phyloP scores from a whole-genome alignment of 1,140 invertebrate genomes.

The Lordiphosa mommai region DNA sequence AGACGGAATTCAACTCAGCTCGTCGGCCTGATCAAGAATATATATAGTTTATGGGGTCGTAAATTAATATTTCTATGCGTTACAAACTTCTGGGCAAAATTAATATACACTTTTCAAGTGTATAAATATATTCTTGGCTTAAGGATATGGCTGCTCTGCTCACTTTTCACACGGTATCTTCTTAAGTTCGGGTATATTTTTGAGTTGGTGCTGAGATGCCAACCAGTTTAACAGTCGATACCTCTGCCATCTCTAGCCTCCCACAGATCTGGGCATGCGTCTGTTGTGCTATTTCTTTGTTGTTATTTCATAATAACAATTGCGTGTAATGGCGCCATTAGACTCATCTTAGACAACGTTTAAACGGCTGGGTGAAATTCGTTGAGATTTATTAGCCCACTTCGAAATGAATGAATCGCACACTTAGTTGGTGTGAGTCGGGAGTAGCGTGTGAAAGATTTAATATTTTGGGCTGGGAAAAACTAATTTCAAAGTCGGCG shows the following conservation, averaged over 20 bases:
- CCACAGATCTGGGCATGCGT: background rate
- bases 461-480: slow-evolving; percentile 16
- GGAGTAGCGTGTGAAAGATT: slow-evolving; percentile 35
- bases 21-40: too few relatives aligned
- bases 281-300: slow-evolving; percentile 9
- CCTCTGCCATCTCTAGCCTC: background rate
- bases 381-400: slow-evolving; percentile 12
- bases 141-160: too few relatives aligned
- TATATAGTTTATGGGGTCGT: too few relatives aligned
- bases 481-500: slow-evolving; percentile 6
- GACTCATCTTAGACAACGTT: slow-evolving; percentile 26
- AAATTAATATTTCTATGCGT: too few relatives aligned
- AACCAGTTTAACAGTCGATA: background rate
- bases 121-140: too few relatives aligned
- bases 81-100: too few relatives aligned
- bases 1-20: too few relatives aligned
- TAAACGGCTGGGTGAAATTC: slow-evolving; percentile 25
- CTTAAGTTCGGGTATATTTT: too few relatives aligned
- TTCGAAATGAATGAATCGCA: slow-evolving; percentile 20
- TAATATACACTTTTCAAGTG: too few relatives aligned
- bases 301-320: slow-evolving; percentile 36
- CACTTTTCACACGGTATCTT: too few relatives aligned
- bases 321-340: slow-evolving; percentile 34
- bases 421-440: slow-evolving; percentile 16
- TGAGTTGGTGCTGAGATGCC: too few relatives aligned